These are phyloP conservation scores for Apamea sordens DNA, from an alignment of 2,888 invertebrate species.

Conservation along the genomic window DNA sequence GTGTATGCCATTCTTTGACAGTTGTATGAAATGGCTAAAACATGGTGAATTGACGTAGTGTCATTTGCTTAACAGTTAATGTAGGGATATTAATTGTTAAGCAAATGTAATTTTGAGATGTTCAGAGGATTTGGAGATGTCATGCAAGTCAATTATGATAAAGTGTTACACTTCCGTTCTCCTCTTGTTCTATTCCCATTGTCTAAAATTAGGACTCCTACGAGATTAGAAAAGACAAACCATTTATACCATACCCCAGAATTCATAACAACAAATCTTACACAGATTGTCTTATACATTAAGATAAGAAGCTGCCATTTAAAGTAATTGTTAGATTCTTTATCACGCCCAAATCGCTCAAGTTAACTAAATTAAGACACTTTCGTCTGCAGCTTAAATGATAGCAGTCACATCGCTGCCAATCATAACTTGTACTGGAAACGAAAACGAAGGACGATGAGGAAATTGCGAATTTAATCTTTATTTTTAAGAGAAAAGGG, in stretches of 20 bases:
- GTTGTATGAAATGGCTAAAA: neutral
- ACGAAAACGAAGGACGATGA: constrained; percentile 63
- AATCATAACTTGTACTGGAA: constrained; percentile 74
- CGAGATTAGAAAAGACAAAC: constrained; percentile 4
- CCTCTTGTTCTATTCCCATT: neutral
- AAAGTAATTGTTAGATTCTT: constrained; percentile 39
- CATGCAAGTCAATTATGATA: neutral
- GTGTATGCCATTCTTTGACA: neutral
- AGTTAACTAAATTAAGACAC: constrained; percentile 42
- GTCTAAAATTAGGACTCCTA: neutral
- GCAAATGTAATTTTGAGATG: neutral
- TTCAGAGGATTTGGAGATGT: neutral
- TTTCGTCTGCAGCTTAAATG: constrained; percentile 41
- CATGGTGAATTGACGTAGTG: neutral
- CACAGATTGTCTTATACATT: constrained; percentile 7
- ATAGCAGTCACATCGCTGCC: constrained; percentile 64
- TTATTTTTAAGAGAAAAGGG: constrained; percentile 63
- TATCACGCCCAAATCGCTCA: constrained; percentile 26
- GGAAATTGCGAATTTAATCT: constrained; percentile 54
- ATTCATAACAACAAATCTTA: neutral
- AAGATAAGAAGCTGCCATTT: constrained; percentile 27
- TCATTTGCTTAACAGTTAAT: neutral
- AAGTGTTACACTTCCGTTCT: neutral
- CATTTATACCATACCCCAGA: neutral
- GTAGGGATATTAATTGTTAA: too few species aligned